These are phyloP conservation scores for Ammospiza maritima DNA, from an alignment of 2,797 vertebrate genomes.

Conservation along the genomic window DNA sequence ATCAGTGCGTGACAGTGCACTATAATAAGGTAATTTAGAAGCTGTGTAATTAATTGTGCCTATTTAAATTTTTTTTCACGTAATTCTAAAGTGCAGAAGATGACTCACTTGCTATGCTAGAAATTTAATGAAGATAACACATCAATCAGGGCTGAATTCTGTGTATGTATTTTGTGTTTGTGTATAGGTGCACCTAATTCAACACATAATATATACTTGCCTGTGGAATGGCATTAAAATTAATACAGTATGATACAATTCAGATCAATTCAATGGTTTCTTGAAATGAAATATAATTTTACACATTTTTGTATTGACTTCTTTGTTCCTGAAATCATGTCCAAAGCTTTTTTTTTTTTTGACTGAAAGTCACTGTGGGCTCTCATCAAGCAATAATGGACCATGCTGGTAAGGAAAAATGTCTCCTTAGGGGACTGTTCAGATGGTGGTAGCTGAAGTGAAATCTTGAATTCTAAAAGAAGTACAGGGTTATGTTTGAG, in stretches of 20 bases:
- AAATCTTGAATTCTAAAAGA: not conserved
- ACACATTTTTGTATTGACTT: not conserved
- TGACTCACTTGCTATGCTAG: not conserved
- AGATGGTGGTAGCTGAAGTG: not conserved
- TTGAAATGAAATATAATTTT: conserved; percentile 4
- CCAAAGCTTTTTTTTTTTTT: not conserved
- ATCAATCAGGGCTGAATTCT: conserved; percentile 20
- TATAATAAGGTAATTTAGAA: conserved; percentile 29
- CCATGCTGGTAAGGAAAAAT: conserved; percentile 2
- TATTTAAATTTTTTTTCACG: conserved; percentile 45
- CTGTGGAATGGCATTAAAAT: conserved; percentile 49
- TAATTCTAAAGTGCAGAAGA: conserved; percentile 38
- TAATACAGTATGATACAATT: conserved; percentile 44
- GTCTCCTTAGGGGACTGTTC: not conserved
- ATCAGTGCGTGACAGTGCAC: not conserved
- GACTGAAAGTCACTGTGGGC: conserved; percentile 37
- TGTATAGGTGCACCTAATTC: conserved; percentile 13
- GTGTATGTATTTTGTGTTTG: conserved; percentile 22
- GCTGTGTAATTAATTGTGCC: conserved; percentile 50
- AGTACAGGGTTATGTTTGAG: not conserved
- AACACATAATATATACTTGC: not conserved
- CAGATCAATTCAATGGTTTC: conserved; percentile 27
- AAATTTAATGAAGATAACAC: conserved; percentile 24
- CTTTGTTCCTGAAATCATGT: not conserved
- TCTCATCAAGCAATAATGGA: conserved; percentile 53